phyloP scores from a whole-genome alignment of 2,888 invertebrate species.

The Heliconius hortense region DNA sequence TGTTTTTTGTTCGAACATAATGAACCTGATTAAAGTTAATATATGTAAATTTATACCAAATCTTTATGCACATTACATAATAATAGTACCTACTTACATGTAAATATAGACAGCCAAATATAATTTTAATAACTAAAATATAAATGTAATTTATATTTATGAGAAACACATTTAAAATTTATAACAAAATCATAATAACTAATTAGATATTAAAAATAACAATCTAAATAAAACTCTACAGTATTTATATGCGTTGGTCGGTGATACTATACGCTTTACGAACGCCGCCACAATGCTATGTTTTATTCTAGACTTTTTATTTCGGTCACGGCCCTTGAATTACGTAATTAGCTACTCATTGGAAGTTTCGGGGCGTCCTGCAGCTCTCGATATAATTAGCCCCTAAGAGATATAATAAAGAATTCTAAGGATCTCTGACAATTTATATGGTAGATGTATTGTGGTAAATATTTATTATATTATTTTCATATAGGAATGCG shows the following conservation, averaged over 20 bases:
- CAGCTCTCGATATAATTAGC: constrained; percentile 52
- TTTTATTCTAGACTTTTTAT: constrained; percentile 65
- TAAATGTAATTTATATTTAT: not conserved
- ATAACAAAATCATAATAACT: not conserved
- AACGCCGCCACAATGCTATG: constrained; percentile 63
- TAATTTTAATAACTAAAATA: too few species aligned
- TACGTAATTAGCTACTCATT: constrained; percentile 76
- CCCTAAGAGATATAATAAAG: constrained; percentile 47
- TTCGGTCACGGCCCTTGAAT: constrained; percentile 75
- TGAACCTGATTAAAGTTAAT: too few species aligned
- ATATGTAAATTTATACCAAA: too few species aligned
- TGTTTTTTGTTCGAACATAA: too few species aligned
- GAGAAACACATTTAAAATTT: not conserved
- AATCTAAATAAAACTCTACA: constrained; percentile 43
- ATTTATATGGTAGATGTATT: constrained; percentile 16
- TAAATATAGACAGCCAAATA: too few species aligned
- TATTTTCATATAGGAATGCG: too few species aligned
- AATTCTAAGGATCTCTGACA: constrained; percentile 20
- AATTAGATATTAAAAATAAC: not conserved
- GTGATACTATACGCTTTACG: constrained; percentile 58
- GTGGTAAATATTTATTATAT: not conserved
- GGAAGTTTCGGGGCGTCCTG: constrained; percentile 62
- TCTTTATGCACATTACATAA: too few species aligned
- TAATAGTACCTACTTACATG: too few species aligned
- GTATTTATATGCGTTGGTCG: constrained; percentile 42